Conservation (phyloP, 1,140 invertebrate species). For the Orius laevigatus region DNA sequence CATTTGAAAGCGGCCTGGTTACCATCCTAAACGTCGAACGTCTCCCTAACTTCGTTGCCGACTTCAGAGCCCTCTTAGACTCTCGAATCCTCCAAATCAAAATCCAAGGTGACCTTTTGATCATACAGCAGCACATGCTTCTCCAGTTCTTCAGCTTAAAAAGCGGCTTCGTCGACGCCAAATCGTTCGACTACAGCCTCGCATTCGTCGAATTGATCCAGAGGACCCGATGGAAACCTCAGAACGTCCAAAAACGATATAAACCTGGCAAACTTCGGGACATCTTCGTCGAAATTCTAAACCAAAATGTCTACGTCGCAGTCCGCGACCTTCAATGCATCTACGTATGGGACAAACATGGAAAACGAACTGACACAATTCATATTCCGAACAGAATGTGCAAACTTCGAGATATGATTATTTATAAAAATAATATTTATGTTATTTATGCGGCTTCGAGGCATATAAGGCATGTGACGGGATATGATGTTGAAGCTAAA, state of each 20-base stretch:
- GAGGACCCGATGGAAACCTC: slow-evolving; percentile 1
- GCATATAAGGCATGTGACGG: slow-evolving; percentile 10
- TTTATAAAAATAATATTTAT: slow-evolving; percentile 5
- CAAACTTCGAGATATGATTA: slow-evolving; percentile 12
- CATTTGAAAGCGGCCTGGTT: slow-evolving; percentile 1
- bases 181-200: slow-evolving; percentile 11
- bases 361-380: slow-evolving; percentile 10
- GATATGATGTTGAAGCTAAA: slow-evolving; percentile 4
- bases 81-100: neutral
- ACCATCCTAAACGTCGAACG: slow-evolving; percentile 8
- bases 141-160: slow-evolving; percentile 10
- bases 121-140: slow-evolving; percentile 11
- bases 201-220: slow-evolving; percentile 1
- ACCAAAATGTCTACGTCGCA: slow-evolving; percentile 19
- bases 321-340: slow-evolving; percentile 17
- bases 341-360: slow-evolving; percentile 14
- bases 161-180: slow-evolving; percentile 7
- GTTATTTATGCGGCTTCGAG: slow-evolving; percentile 13
- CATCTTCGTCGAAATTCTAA: slow-evolving; percentile 5
- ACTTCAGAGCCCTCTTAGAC: slow-evolving; percentile 2
- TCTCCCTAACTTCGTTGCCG: neutral
- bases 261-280: slow-evolving; percentile 5
- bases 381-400: slow-evolving; percentile 10
- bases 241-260: neutral
- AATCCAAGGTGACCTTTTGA: neutral